These are phyloP conservation scores for Vimba vimba DNA, from an alignment of 2,113 vertebrate species.

Conservation along the genomic window DNA sequence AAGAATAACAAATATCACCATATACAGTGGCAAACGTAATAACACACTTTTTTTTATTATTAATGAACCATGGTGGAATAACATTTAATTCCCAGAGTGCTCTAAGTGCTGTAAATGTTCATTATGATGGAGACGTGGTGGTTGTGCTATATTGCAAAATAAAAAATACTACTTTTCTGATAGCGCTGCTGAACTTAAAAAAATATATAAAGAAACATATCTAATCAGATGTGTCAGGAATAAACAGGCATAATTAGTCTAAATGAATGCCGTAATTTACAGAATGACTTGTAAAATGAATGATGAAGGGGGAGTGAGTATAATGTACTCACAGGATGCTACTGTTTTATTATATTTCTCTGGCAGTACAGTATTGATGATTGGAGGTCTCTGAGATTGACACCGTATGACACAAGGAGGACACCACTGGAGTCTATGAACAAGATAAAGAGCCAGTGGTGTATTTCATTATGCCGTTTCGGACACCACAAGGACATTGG, in stretches of 20 bases:
- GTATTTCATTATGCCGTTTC: conserved; percentile 21
- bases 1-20: not conserved
- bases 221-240: not conserved
- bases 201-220: not conserved
- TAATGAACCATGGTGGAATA: not conserved
- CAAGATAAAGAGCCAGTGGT: conserved; percentile 28
- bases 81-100: not conserved
- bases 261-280: not conserved
- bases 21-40: not conserved
- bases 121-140: not conserved
- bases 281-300: not conserved
- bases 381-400: conserved; percentile 7
- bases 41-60: not conserved
- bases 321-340: not conserved
- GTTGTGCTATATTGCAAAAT: not conserved
- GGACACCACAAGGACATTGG: conserved; percentile 28
- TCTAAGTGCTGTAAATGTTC: not conserved
- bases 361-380: conserved; percentile 24
- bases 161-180: not conserved
- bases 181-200: not conserved
- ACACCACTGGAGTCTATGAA: conserved; percentile 21
- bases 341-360: conserved; percentile 12
- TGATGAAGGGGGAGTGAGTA: not conserved
- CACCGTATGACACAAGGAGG: conserved; percentile 7
- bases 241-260: not conserved